A percentile compares a stretch with the other conserved stretches of the same genome.
These are phyloP conservation scores for Drosophila robusta DNA, from an alignment of 2,888 invertebrate species.

Conservation along the genomic window DNA sequence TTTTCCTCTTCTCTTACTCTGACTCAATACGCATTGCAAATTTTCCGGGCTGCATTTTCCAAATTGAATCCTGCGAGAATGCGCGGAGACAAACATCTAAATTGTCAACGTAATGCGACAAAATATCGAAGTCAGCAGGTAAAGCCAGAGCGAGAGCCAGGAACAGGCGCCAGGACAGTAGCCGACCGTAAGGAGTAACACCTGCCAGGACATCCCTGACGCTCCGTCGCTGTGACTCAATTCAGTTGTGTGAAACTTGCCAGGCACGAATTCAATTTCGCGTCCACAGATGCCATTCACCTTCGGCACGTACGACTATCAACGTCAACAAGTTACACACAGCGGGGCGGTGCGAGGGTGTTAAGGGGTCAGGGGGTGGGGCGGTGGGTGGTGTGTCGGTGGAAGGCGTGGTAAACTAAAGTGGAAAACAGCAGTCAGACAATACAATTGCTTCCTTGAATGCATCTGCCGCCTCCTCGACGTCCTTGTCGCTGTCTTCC, in stretches of 20 bases:
- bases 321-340: slow-evolving; percentile 78
- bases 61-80: slow-evolving; percentile 74
- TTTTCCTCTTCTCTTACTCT: not conserved
- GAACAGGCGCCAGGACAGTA: not conserved
- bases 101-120: slow-evolving; percentile 81
- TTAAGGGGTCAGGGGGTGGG: not conserved
- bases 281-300: slow-evolving; percentile 81
- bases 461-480: slow-evolving; percentile 51
- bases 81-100: slow-evolving; percentile 79
- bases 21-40: slow-evolving; percentile 43
- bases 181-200: slow-evolving; percentile 14
- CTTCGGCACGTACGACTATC: slow-evolving; percentile 81
- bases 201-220: slow-evolving; percentile 32
- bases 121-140: slow-evolving; percentile 79
- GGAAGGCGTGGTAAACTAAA: slow-evolving; percentile 67
- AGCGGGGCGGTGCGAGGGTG: not conserved
- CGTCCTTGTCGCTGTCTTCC: slow-evolving; percentile 37
- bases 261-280: slow-evolving; percentile 81
- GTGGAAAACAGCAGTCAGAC: slow-evolving; percentile 80
- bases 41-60: slow-evolving; percentile 62
- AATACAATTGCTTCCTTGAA: slow-evolving; percentile 79
- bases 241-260: slow-evolving; percentile 63
- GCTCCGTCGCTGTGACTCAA: slow-evolving; percentile 61
- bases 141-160: slow-evolving; percentile 26
- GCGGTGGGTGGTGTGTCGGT: not conserved